Base-by-base conservation (phyloP, 2,113 vertebrate genomes). In the Macrotus californicus region DNA sequence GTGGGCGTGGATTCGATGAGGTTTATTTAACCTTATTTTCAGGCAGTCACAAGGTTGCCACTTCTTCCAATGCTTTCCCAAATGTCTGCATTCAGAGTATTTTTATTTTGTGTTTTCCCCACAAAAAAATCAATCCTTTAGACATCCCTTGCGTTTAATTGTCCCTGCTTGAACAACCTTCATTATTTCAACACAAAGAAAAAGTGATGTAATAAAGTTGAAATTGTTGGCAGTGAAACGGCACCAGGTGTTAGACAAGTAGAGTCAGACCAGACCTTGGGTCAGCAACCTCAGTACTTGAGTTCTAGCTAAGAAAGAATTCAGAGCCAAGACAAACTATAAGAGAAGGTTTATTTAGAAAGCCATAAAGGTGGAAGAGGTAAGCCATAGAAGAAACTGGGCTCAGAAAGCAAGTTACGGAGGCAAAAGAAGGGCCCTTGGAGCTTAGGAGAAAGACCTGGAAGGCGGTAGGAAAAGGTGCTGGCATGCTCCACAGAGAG, bases 11-110 rank as follows among this genome's bases (percentile, higher is more conserved):
- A 46, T 87, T 39, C 64, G 36, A 70, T 87, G 59, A 87, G 36
- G 39, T 93, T 86, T 87, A 90, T 90, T 76, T 90, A 87, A 82
- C 61, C 19, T 76, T 86, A 39, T 76, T 69, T 83, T 56, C 21
- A 84, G 64, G 50, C 31, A 88, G 54, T 29, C 1, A 18, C 12
- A 82, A 87, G 39, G 56, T 80, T 73, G 66, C 24, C 67, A 48
- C 34, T 93, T 84, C 13, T 80, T 93, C 46, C 29, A 13, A 84
- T 39, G 10, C 66, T 88, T 67, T 91, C 48, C 19, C 92, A 88
- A 56, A 50, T 64, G 59, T 80, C 54, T 80, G 54, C 34, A 56
- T 87, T 89, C 76, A 76, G 56, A 75, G 31, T 86, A 59, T 64
- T 93, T 92, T 86, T 61, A 24, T 69, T 59, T 56, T 56, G 21